Evolutionary conservation across 2,888 invertebrate genomes (phyloP).

Genomic region (Trichogramma dendrolimi): DNA sequence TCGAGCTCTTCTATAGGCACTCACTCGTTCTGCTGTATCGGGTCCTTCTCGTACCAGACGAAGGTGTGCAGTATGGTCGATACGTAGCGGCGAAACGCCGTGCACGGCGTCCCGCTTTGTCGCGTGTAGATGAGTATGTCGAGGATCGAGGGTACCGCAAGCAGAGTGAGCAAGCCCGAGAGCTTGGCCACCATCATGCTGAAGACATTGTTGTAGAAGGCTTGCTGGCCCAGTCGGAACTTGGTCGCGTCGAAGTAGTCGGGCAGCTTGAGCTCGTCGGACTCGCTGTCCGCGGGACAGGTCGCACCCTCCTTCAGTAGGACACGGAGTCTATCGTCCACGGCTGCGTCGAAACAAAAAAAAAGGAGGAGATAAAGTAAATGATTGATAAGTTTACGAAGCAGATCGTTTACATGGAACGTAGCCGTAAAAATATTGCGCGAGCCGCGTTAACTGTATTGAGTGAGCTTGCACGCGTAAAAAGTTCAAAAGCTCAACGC

Average conservation of each 20-base stretch:
- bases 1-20: conserved; percentile 21
- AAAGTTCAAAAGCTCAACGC: too few species aligned
- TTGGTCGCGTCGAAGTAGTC: conserved; percentile 65
- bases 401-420: too few species aligned
- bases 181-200: conserved; percentile 70
- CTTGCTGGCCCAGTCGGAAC: conserved; percentile 66
- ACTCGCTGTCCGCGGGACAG: conserved; percentile 35
- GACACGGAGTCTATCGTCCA: conserved; percentile 37
- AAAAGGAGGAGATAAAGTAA: neutral
- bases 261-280: conserved; percentile 56
- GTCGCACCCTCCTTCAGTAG: conserved; percentile 40
- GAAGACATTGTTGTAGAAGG: conserved; percentile 68
- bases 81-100: conserved; percentile 73
- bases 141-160: conserved; percentile 72
- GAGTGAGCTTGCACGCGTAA: too few species aligned
- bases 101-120: conserved; percentile 62
- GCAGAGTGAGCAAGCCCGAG: conserved; percentile 69
- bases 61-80: conserved; percentile 73
- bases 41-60: conserved; percentile 73
- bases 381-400: neutral
- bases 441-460: too few species aligned
- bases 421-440: too few species aligned
- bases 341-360: conserved; percentile 29
- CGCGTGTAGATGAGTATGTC: conserved; percentile 68
- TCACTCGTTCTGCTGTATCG: conserved; percentile 39